Evolutionary conservation across 2,888 invertebrate genomes (phyloP).

Genomic region (Athalia rosae): DNA sequence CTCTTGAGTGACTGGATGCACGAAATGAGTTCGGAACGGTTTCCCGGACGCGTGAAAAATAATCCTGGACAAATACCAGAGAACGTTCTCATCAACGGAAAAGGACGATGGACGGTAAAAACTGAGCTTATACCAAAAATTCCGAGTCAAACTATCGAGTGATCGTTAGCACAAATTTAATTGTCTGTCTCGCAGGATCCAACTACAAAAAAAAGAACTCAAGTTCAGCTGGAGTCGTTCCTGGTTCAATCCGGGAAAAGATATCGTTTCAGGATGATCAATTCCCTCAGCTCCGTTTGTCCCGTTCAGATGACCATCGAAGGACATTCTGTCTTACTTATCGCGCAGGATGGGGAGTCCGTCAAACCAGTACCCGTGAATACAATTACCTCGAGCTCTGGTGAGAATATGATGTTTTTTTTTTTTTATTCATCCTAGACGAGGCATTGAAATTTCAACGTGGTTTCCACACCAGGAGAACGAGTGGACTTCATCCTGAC

Average conservation of each 20-base stretch:
- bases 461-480: constrained; percentile 74
- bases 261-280: constrained; percentile 57
- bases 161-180: not conserved
- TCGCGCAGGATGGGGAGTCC: constrained; percentile 56
- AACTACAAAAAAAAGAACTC: constrained; percentile 37
- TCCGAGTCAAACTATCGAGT: not conserved
- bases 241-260: constrained; percentile 47
- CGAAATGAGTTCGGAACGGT: constrained; percentile 65
- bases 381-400: constrained; percentile 42
- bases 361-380: constrained; percentile 48
- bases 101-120: constrained; percentile 61
- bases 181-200: constrained; percentile 35
- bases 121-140: not conserved
- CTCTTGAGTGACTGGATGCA: constrained; percentile 52
- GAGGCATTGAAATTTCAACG: not conserved
- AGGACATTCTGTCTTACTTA: constrained; percentile 50
- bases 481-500: constrained; percentile 79
- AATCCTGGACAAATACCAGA: constrained; percentile 70
- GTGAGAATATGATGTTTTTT: constrained; percentile 27
- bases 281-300: constrained; percentile 55
- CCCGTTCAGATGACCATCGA: constrained; percentile 49
- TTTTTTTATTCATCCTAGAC: not conserved
- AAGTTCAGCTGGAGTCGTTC: constrained; percentile 42
- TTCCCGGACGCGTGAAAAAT: constrained; percentile 72
- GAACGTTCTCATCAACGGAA: constrained; percentile 69